Evolutionary conservation across 2,888 invertebrate species (phyloP).

Genomic region (Tromatobia lineatoria): DNA sequence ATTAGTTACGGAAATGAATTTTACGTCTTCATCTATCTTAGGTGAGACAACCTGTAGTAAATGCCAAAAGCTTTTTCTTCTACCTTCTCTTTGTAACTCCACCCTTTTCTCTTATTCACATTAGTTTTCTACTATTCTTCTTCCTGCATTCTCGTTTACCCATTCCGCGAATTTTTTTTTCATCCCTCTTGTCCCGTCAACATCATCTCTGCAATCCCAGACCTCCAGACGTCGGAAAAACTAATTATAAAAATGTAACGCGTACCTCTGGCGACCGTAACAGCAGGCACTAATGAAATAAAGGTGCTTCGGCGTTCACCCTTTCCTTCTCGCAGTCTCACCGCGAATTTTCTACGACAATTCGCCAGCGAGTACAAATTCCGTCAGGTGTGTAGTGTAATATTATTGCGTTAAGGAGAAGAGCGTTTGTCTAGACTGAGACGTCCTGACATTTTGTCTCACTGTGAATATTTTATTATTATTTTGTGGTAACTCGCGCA

Average conservation of each 20-base stretch:
- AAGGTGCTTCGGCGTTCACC: constrained; percentile 61
- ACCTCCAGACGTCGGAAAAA: constrained; percentile 74
- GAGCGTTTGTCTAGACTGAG: constrained; percentile 20
- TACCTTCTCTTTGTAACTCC: background rate
- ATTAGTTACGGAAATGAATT: background rate
- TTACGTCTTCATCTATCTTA: background rate
- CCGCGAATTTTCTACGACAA: constrained; percentile 55
- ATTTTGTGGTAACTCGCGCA: background rate
- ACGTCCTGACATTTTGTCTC: background rate
- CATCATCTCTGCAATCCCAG: constrained; percentile 69
- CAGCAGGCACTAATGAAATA: constrained; percentile 72
- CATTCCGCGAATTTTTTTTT: constrained; percentile 41
- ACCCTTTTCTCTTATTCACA: constrained; percentile 19
- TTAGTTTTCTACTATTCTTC: constrained; percentile 46
- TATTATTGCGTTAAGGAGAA: constrained; percentile 11
- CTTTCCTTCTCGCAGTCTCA: constrained; percentile 30
- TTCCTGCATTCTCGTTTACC: constrained; percentile 43
- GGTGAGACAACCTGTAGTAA: background rate
- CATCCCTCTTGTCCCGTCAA: constrained; percentile 41
- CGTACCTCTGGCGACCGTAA: constrained; percentile 67
- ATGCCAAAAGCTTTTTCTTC: background rate
- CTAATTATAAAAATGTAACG: constrained; percentile 82
- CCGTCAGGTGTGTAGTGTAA: background rate
- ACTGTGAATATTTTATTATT: background rate
- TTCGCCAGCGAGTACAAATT: constrained; percentile 34